Evolutionary conservation across 2,797 vertebrate genomes (phyloP).

Genomic region (Scolopax bukidnonensis): DNA sequence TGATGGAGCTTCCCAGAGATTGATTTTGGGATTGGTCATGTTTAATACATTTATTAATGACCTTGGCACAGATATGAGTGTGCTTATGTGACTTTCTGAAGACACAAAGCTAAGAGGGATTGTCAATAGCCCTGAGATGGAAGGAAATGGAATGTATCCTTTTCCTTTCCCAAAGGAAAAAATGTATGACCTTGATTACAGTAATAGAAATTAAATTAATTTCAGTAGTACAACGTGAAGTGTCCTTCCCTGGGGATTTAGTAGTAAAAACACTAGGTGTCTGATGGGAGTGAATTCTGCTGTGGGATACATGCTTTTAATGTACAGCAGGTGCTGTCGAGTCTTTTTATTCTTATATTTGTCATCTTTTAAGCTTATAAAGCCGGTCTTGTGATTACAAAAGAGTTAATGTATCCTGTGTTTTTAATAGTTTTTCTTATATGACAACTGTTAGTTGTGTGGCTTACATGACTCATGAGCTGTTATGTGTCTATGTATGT

Average conservation of each 20-base stretch:
- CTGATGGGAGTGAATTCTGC: neutral
- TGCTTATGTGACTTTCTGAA: neutral
- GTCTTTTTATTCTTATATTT: neutral
- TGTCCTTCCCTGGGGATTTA: neutral
- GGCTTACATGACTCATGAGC: neutral
- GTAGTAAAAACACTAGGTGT: neutral
- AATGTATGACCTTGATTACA: neutral
- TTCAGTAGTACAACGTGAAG: neutral
- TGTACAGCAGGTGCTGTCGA: neutral
- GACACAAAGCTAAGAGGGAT: neutral
- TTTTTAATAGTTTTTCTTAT: neutral
- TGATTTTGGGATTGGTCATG: neutral
- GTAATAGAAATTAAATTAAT: neutral
- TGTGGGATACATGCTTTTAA: neutral
- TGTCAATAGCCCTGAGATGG: neutral
- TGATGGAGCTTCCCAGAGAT: neutral
- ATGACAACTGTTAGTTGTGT: neutral
- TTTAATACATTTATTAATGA: neutral
- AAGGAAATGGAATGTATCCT: too few species aligned
- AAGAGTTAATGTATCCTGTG: neutral
- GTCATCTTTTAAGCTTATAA: neutral
- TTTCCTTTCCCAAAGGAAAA: neutral
- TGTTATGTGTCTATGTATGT: fast-evolving
- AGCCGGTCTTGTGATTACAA: neutral
- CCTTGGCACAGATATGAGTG: neutral